phyloP scores from a whole-genome alignment of 2,888 invertebrate genomes.

The Pasiphila rectangulata region DNA sequence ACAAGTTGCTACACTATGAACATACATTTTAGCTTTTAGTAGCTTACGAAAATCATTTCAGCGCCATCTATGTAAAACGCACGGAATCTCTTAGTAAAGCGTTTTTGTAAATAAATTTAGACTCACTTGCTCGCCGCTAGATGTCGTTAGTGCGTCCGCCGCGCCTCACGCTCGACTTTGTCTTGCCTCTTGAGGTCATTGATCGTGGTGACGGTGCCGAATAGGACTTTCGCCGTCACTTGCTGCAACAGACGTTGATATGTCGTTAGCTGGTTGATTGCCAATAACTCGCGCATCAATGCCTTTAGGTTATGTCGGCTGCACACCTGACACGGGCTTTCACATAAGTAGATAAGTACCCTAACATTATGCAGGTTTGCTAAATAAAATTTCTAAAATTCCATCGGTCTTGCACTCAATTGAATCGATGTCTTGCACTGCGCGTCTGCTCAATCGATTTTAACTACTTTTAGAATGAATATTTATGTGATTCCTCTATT shows the following conservation, averaged over 20 bases:
- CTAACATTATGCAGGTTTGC: too few species aligned
- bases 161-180: slow-evolving; percentile 83
- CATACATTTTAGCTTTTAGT: too few species aligned
- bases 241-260: slow-evolving; percentile 61
- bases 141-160: slow-evolving; percentile 77
- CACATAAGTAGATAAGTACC: background rate
- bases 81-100: slow-evolving; percentile 5
- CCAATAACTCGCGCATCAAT: slow-evolving; percentile 27
- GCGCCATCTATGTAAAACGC: slow-evolving; percentile 33
- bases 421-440: too few species aligned
- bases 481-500: too few species aligned
- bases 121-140: slow-evolving; percentile 44
- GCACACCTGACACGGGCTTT: slow-evolving; percentile 7
- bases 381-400: too few species aligned
- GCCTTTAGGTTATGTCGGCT: slow-evolving; percentile 9
- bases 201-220: slow-evolving; percentile 86
- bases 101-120: background rate
- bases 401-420: too few species aligned
- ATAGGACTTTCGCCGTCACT: slow-evolving; percentile 87
- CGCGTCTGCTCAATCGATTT: too few species aligned
- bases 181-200: slow-evolving; percentile 87
- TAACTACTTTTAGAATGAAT: too few species aligned
- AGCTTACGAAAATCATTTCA: too few species aligned
- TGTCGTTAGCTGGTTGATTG: slow-evolving; percentile 31
- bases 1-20: background rate